Evolutionary conservation across 2,113 vertebrate species (phyloP), one percentile per base, ranked within the genome.

Genomic region (Pelobates fuscus): DNA sequence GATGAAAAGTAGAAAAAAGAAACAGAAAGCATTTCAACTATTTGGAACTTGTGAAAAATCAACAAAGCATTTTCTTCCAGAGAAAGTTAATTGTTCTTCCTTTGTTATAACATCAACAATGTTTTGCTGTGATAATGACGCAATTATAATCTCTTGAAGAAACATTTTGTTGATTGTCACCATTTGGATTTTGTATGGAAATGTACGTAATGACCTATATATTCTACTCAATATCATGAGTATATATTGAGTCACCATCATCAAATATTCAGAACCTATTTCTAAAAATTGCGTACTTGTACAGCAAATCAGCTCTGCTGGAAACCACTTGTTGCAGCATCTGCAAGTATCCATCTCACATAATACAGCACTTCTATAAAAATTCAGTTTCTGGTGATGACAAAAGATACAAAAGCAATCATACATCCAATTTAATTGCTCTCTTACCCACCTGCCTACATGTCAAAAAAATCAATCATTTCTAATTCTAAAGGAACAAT

Each of bases 401-500:
- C 49, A 75, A 59, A 60, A 59, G 62, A 76, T 12, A 75, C 63
- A 67, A 75, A 76, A 37, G 41, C 55, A 67, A 61, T 67, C 37
- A 66, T 24, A 67, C 63, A 75, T 67, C 62, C 32, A 26, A 25
- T 74, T 58, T 74, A 74, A 74, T 74, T 66, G 46, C 71, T 74
- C 71, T 44, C 32, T 58, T 74, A 66, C 24, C 71, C 46, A 73
- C 46, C 44, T 65, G 29, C 59, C 59, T 62, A 29, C 61, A 29
- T 41, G 17, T 73, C 55, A 73, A 41, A 72, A n/a, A 71, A 65
- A 73, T 65, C 61, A 65, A 73, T 73, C 71, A 73, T 26, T 73
- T 65, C 15, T 21, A 63, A 52, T 72, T 61, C 41, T 32, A 55
- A 55, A 24, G 60, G 24, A 73, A 57, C 30, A 54, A 55, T 73